These are phyloP conservation scores for Noturus placidus DNA, from an alignment of 2,113 vertebrate genomes.

Conservation along the genomic window DNA sequence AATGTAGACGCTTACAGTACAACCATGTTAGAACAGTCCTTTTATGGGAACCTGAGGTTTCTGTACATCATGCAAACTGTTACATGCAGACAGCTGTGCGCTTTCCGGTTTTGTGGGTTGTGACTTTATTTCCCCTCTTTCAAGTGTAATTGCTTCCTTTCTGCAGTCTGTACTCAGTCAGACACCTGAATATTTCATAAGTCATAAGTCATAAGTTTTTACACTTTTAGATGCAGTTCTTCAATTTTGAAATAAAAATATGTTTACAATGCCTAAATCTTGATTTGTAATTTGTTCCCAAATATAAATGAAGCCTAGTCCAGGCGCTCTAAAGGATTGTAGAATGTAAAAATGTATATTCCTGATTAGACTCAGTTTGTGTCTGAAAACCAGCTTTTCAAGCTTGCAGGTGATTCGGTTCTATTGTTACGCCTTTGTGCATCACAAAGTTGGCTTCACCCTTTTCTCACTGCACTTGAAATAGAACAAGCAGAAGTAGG, in stretches of 20 bases:
- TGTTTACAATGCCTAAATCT: too few species aligned
- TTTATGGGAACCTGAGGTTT: constrained; percentile 57
- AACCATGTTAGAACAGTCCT: neutral
- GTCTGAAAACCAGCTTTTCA: constrained; percentile 4
- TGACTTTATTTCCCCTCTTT: constrained; percentile 36
- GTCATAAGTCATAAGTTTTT: neutral
- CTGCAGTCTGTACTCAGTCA: neutral
- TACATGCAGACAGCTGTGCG: constrained; percentile 43
- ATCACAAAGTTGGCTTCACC: constrained; percentile 17
- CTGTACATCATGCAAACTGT: constrained; percentile 16
- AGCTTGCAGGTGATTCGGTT: neutral
- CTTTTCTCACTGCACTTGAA: constrained; percentile 23
- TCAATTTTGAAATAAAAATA: neutral
- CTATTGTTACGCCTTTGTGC: neutral
- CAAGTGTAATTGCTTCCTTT: constrained; percentile 12
- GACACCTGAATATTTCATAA: neutral
- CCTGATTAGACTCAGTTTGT: neutral
- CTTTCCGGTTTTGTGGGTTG: constrained; percentile 67
- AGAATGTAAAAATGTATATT: neutral
- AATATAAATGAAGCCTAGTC: neutral
- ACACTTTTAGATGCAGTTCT: neutral
- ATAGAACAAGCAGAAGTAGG: neutral
- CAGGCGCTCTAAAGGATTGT: neutral
- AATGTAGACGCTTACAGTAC: neutral
- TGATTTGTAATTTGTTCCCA: neutral